Percentiles rank a stretch among this genome's conserved stretches.
Evolutionary conservation across 2,888 invertebrate genomes (phyloP).

Genomic region (Drosophila eohydei): DNA sequence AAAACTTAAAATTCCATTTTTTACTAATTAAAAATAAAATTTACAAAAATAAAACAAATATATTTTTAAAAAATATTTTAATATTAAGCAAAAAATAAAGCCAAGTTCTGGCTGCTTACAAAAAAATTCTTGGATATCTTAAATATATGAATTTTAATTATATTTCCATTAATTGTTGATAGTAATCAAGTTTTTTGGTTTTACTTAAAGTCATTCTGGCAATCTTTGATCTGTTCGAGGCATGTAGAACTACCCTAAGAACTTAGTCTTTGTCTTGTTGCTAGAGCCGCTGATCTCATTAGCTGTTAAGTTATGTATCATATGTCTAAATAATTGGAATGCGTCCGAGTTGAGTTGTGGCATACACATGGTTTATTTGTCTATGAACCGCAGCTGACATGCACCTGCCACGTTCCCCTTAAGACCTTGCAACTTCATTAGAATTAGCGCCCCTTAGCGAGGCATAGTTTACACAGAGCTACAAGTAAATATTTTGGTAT

Average conservation of each 20-base stretch:
- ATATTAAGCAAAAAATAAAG: background rate
- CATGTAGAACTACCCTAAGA: conserved; percentile 14
- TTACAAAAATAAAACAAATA: too few species aligned
- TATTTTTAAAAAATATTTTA: background rate
- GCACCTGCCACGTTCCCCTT: conserved; percentile 66
- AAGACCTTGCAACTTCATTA: conserved; percentile 63
- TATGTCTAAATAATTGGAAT: conserved; percentile 47
- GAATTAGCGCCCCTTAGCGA: conserved; percentile 60
- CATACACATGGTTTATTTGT: conserved; percentile 13
- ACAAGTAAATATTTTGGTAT: conserved; percentile 64
- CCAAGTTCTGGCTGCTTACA: background rate
- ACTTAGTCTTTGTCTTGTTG: background rate
- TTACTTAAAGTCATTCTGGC: conserved; percentile 2
- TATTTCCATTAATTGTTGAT: background rate
- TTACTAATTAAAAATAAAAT: too few species aligned
- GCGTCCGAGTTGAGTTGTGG: conserved; percentile 19
- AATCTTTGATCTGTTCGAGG: conserved; percentile 21
- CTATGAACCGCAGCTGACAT: conserved; percentile 34
- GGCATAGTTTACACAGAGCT: conserved; percentile 21
- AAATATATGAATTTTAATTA: background rate
- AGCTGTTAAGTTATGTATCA: conserved; percentile 40
- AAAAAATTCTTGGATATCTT: background rate
- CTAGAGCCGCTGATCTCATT: conserved; percentile 38
- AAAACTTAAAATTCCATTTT: too few species aligned
- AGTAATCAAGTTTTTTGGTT: background rate